Conservation (phyloP, 1,140 invertebrate genomes). For the Pseudomyrmex dendroicus region DNA sequence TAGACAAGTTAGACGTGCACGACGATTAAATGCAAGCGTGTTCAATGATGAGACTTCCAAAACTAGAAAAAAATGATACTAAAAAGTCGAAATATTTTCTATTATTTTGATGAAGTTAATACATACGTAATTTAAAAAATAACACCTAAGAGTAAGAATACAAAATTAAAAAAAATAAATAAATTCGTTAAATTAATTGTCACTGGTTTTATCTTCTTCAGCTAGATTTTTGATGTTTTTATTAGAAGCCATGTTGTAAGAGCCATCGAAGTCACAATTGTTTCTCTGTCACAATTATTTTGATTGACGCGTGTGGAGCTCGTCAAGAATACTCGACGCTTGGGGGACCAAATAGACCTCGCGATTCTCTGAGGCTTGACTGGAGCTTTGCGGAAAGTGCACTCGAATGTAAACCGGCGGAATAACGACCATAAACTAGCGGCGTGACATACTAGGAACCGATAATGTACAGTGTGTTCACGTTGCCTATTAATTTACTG, state of each 20-base stretch:
- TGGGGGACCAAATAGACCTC: not conserved
- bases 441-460: constrained; percentile 35
- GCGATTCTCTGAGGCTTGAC: constrained; percentile 20
- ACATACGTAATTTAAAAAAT: too few species aligned
- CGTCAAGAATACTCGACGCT: constrained; percentile 20
- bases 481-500: constrained; percentile 52
- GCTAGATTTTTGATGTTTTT: too few species aligned
- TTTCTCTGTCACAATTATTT: constrained; percentile 14
- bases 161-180: too few species aligned
- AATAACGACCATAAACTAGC: constrained; percentile 46
- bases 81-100: too few species aligned
- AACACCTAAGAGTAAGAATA: too few species aligned
- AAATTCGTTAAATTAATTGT: too few species aligned
- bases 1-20: constrained; percentile 23
- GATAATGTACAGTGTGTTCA: constrained; percentile 44
- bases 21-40: not conserved
- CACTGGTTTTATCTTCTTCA: too few species aligned
- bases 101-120: too few species aligned
- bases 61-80: too few species aligned
- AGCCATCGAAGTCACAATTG: not conserved
- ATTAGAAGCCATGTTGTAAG: not conserved
- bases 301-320: not conserved
- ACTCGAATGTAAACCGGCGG: constrained; percentile 45
- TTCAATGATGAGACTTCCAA: too few species aligned
- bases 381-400: constrained; percentile 37